phyloP scores from a whole-genome alignment of 2,113 vertebrate species.

The Aldabrachelys gigantea region DNA sequence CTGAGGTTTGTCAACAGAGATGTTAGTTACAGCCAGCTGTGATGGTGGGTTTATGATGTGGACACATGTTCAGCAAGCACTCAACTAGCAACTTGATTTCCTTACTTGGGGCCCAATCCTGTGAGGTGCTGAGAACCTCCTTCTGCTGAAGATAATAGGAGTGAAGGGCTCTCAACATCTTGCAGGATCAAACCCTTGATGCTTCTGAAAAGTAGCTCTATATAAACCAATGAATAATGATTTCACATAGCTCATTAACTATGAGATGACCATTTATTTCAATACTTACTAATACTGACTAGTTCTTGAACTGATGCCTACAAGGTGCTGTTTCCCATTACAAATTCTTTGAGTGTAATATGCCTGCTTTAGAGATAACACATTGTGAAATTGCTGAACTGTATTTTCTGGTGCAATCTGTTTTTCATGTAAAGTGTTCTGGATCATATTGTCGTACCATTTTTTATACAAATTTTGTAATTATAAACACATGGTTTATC shows the following conservation, averaged over 20 bases:
- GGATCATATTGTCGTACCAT: not conserved
- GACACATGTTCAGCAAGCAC: rapidly evolving
- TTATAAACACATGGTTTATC: not conserved
- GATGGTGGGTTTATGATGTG: not conserved
- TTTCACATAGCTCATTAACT: not conserved
- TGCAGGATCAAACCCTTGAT: not conserved
- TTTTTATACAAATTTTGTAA: not conserved
- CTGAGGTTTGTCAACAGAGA: not conserved
- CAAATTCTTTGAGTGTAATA: not conserved
- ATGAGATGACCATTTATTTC: not conserved
- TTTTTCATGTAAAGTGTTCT: not conserved
- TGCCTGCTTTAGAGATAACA: not conserved
- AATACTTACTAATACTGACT: not conserved
- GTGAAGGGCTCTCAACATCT: not conserved
- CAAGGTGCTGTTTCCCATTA: not conserved
- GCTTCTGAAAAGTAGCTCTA: not conserved
- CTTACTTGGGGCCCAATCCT: not conserved
- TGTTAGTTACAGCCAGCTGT: not conserved
- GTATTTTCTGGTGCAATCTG: not conserved
- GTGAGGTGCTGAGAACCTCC: not conserved
- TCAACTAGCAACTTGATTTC: not conserved
- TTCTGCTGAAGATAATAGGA: not conserved
- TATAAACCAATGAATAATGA: not conserved
- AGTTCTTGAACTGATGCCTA: not conserved
- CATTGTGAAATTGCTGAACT: not conserved